Evolutionary conservation across 2,888 invertebrate genomes (phyloP), one percentile per base, ranked within the genome.

Genomic region (Drosophila subquinaria): DNA sequence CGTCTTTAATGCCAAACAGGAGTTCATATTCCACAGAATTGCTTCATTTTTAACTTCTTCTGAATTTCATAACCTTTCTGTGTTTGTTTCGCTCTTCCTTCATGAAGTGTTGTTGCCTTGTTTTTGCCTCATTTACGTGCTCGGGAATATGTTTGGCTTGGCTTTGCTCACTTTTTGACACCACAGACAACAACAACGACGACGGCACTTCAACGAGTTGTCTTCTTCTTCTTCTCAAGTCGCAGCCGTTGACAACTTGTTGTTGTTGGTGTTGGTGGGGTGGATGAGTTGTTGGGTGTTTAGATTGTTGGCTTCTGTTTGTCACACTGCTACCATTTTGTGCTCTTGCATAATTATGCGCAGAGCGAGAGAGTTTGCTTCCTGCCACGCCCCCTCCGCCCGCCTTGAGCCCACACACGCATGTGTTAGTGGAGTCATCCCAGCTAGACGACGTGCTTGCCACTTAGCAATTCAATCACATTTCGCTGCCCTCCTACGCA

Each of bases 381-480:
- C 72, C 81, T 76, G 77, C 56, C 76, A 69, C 77, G 60, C 74
- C 67, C 64, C 43, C 43, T 43, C 17, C 10, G 42, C 42, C 10
- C 42, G 17, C 20, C 43, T 20, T 4, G 20, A 5, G 2, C 11
- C 4, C 43, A 43, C 11, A 65, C 50, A 51, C 23, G 6, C 48
- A 45, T 43, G 20, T 9, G 36, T 8, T 23, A 40, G 50, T 10
- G 17, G 47, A 23, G 33, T 23, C 33, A 23, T 30, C 45, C 8
- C 56, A 68, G 57, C 43, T 56, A 47, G 51, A 38, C 51, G 57
- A 45, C 57, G 48, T 60, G 63, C 65, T 59, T 62, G 63, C 72
- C 73, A 80, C 78, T 79, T 80, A 60, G 70, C 73, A 79, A 80
- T 79, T 81, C 81, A 79, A 80, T 79, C 79, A 77, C 73, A 80